These are phyloP conservation scores for Micrasema minimum DNA, from an alignment of 1,140 invertebrate species.

Conservation along the genomic window DNA sequence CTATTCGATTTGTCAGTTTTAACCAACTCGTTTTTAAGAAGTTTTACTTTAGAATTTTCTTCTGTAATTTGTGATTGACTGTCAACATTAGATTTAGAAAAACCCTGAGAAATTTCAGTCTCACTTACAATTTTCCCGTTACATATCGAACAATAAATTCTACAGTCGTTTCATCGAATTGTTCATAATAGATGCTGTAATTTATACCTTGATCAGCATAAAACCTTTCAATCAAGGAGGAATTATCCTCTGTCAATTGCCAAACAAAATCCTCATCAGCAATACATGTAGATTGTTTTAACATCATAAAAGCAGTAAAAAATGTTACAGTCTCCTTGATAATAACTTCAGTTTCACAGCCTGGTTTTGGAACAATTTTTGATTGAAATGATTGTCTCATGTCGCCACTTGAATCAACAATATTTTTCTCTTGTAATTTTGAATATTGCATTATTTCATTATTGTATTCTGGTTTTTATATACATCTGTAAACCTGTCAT, in stretches of 20 bases:
- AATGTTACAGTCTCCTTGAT: constrained; percentile 62
- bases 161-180: constrained; percentile 65
- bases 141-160: constrained; percentile 68
- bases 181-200: constrained; percentile 68
- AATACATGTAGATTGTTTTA: constrained; percentile 62
- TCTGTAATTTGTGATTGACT: not conserved
- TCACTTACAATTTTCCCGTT: constrained; percentile 58
- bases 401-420: constrained; percentile 55
- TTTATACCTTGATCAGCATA: constrained; percentile 67
- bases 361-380: constrained; percentile 63
- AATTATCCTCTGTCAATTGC: constrained; percentile 62
- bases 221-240: constrained; percentile 67
- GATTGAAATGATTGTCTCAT: constrained; percentile 59
- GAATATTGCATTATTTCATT: constrained; percentile 1
- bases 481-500: constrained; percentile 51
- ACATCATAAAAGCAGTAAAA: constrained; percentile 68
- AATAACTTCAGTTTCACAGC: constrained; percentile 55
- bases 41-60: constrained; percentile 10
- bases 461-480: not conserved
- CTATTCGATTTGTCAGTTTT: not conserved
- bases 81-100: constrained; percentile 5
- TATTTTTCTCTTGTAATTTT: constrained; percentile 41
- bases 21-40: constrained; percentile 15
- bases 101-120: not conserved
- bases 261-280: constrained; percentile 61